These are phyloP conservation scores for Antigone vipio DNA, from an alignment of 2,113 vertebrate species.

Conservation along the genomic window DNA sequence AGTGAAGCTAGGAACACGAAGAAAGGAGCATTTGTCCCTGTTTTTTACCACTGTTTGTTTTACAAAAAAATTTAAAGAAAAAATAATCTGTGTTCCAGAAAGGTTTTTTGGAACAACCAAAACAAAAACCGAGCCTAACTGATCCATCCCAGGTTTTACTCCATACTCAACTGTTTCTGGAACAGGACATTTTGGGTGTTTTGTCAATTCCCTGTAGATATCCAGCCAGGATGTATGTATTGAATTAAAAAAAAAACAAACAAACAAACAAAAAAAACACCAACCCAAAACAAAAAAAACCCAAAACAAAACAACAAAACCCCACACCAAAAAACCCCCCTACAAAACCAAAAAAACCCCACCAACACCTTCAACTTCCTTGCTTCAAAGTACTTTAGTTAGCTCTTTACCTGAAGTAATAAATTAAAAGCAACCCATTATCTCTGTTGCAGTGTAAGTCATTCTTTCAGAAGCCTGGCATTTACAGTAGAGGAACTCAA, in stretches of 20 bases:
- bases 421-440: constrained; percentile 21
- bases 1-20: neutral
- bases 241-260: neutral
- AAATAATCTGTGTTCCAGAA: neutral
- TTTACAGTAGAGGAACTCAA: neutral
- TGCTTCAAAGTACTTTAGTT: neutral
- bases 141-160: neutral
- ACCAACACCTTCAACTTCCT: neutral
- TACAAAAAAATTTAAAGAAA: too few relatives aligned
- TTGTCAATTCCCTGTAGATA: neutral
- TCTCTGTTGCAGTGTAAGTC: neutral
- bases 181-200: neutral
- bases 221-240: neutral
- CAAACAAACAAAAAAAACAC: neutral
- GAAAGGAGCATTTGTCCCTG: neutral
- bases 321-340: neutral
- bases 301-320: too few relatives aligned
- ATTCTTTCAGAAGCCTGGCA: neutral
- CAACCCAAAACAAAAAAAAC: too few relatives aligned
- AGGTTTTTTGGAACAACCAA: neutral
- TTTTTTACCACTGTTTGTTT: neutral
- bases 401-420: constrained; percentile 8
- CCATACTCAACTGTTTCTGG: neutral
- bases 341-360: neutral
- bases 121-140: neutral